These are phyloP conservation scores for Rutilus rutilus DNA, from an alignment of 2,113 vertebrate species.

Conservation along the genomic window DNA sequence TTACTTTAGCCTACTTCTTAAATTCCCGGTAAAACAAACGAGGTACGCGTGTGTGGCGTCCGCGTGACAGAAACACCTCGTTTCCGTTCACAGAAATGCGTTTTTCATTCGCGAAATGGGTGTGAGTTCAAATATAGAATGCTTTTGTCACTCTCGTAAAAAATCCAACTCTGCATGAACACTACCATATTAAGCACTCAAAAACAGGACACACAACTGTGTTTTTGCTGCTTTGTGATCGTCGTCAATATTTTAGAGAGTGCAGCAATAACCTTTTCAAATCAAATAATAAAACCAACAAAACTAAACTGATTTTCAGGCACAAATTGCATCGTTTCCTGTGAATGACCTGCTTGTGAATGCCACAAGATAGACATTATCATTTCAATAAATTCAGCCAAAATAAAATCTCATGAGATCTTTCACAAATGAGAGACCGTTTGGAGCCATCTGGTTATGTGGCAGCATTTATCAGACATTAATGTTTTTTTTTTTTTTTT, in stretches of 20 bases:
- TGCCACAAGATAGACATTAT: neutral
- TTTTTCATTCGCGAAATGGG: neutral
- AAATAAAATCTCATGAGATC: slow-evolving; percentile 25
- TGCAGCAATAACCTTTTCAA: slow-evolving; percentile 1
- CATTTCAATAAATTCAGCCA: slow-evolving; percentile 20
- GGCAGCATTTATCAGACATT: slow-evolving; percentile 20
- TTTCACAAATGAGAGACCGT: slow-evolving; percentile 15
- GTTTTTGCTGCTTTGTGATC: neutral
- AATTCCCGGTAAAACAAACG: neutral
- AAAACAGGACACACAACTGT: neutral
- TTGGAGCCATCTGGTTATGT: slow-evolving; percentile 37
- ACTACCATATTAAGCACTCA: neutral
- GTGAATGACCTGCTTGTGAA: neutral
- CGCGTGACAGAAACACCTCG: neutral
- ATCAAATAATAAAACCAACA: neutral
- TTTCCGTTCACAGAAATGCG: neutral
- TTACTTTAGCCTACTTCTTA: neutral
- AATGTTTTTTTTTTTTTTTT: neutral
- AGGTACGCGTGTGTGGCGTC: neutral
- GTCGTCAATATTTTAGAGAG: neutral
- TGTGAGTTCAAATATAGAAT: neutral
- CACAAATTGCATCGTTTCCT: slow-evolving; percentile 4
- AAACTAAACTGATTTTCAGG: neutral
- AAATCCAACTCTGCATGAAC: neutral
- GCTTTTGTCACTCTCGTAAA: neutral